Evolutionary conservation across 1,140 invertebrate genomes (phyloP).

Genomic region (Orius laevigatus): DNA sequence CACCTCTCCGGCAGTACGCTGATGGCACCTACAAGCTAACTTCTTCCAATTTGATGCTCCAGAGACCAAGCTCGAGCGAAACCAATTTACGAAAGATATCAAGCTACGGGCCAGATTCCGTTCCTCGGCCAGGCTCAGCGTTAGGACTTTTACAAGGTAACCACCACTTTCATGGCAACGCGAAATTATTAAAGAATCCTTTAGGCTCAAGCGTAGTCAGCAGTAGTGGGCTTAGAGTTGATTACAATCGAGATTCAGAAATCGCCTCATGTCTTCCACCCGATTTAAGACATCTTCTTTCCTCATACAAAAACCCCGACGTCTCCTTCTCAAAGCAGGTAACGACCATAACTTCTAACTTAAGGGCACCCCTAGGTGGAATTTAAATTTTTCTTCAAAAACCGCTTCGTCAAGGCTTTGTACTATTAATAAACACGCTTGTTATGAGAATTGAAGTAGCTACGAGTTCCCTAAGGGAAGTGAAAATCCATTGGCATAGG

Average conservation of each 20-base stretch:
- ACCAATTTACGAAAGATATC: constrained; percentile 30
- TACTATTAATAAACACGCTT: too few relatives aligned
- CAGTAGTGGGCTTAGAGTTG: constrained; percentile 24
- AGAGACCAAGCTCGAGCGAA: constrained; percentile 32
- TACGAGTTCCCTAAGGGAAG: too few relatives aligned
- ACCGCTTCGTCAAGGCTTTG: too few relatives aligned
- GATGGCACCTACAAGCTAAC: constrained; percentile 24
- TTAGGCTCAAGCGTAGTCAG: constrained; percentile 27
- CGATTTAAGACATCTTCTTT: constrained; percentile 30
- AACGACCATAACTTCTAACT: neutral
- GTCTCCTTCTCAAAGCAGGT: constrained; percentile 15
- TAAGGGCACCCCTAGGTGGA: too few relatives aligned
- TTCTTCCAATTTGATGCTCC: constrained; percentile 24
- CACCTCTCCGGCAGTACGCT: constrained; percentile 27
- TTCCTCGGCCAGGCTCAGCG: constrained; percentile 30
- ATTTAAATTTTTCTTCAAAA: too few relatives aligned
- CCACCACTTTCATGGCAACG: neutral
- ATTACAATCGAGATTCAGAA: constrained; percentile 18
- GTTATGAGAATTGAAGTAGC: too few relatives aligned
- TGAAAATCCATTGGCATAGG: too few relatives aligned
- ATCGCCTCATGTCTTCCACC: constrained; percentile 32
- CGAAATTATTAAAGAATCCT: neutral
- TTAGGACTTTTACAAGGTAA: constrained; percentile 31
- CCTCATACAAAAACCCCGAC: constrained; percentile 17
- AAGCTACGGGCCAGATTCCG: constrained; percentile 25